phyloP scores from a whole-genome alignment of 2,888 invertebrate species.

The Leptothorax acervorum region DNA sequence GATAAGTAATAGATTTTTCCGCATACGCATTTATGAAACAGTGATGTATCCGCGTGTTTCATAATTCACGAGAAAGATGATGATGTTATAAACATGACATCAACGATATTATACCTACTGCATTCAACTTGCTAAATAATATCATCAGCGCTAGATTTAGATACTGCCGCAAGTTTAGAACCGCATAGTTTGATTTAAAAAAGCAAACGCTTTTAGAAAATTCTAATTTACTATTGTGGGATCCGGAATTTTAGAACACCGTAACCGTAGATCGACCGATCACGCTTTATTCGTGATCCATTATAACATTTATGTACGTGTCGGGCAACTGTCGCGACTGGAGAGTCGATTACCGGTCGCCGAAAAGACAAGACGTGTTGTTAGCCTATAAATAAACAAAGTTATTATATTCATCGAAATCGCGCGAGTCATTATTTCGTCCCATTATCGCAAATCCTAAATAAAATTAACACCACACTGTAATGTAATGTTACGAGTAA shows the following conservation, averaged over 20 bases:
- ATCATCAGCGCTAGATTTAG: conserved; percentile 6
- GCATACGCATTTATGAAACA: neutral
- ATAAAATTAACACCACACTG: too few relatives aligned
- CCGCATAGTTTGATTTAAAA: neutral
- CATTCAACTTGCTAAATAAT: neutral
- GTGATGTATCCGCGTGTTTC: neutral
- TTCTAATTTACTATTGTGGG: neutral
- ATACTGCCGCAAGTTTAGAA: neutral
- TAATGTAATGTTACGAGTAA: neutral
- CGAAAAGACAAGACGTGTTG: too few relatives aligned
- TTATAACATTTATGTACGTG: too few relatives aligned
- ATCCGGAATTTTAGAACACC: too few relatives aligned
- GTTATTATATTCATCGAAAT: too few relatives aligned
- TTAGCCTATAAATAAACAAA: too few relatives aligned
- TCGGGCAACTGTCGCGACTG: too few relatives aligned
- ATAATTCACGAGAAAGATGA: neutral
- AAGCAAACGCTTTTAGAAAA: neutral
- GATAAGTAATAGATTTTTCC: neutral
- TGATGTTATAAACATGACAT: conserved; percentile 25
- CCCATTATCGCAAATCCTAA: too few relatives aligned
- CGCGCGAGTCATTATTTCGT: too few relatives aligned
- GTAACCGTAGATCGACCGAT: too few relatives aligned
- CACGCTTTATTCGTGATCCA: too few relatives aligned
- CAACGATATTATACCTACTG: neutral
- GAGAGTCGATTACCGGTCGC: too few relatives aligned